Evolutionary conservation across 2,797 vertebrate genomes (phyloP).

Genomic region (Erpetoichthys calabaricus): DNA sequence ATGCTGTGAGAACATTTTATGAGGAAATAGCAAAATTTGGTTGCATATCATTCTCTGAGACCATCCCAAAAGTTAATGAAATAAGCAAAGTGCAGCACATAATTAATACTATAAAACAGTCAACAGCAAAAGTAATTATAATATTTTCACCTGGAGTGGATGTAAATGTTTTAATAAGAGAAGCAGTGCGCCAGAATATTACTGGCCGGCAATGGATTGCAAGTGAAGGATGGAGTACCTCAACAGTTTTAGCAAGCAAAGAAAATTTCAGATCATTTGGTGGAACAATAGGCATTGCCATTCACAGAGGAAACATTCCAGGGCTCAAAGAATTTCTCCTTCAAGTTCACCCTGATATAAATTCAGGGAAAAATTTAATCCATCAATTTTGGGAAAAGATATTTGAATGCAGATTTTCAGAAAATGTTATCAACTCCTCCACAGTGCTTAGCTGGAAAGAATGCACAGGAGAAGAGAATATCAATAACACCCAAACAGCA

Average conservation of each 20-base stretch:
- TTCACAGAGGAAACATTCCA: conserved; percentile 44
- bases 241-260: conserved; percentile 45
- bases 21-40: conserved; percentile 38
- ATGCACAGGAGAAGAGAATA: conserved; percentile 45
- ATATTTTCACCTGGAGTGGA: conserved; percentile 64
- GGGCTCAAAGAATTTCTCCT: conserved; percentile 48
- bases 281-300: conserved; percentile 58
- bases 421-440: background rate
- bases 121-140: conserved; percentile 43
- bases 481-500: conserved; percentile 39
- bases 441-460: conserved; percentile 18
- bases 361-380: conserved; percentile 40
- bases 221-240: conserved; percentile 64
- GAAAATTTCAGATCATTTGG: conserved; percentile 45
- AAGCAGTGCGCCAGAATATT: conserved; percentile 43
- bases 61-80: conserved; percentile 52
- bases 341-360: conserved; percentile 36
- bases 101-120: conserved; percentile 39
- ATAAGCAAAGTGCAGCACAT: conserved; percentile 35
- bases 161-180: conserved; percentile 43
- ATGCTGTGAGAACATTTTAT: conserved; percentile 51
- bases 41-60: conserved; percentile 50
- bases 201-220: conserved; percentile 58
- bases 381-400: conserved; percentile 53
- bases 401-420: conserved; percentile 42